These are phyloP conservation scores for Charanyca ferruginea DNA, from an alignment of 2,888 invertebrate genomes.

Conservation along the genomic window DNA sequence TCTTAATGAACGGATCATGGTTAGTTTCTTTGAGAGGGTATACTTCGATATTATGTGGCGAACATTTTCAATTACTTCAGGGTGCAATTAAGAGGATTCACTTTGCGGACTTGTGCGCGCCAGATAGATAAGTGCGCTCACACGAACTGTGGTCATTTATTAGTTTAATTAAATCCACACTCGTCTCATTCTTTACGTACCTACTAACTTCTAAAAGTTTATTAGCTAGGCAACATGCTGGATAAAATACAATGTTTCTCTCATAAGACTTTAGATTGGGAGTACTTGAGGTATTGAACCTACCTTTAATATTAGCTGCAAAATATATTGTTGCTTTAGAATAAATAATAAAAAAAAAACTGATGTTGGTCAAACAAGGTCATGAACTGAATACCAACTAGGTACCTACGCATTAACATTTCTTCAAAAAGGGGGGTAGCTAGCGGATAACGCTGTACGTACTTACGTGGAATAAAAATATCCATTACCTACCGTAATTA, in stretches of 20 bases:
- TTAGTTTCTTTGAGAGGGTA: slow-evolving; percentile 69
- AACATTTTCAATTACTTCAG: slow-evolving; percentile 79
- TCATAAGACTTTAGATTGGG: not conserved
- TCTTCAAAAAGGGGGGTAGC: too few species aligned
- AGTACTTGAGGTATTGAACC: not conserved
- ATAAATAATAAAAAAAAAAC: not conserved
- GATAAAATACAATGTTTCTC: not conserved
- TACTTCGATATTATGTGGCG: slow-evolving; percentile 72
- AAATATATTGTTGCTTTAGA: not conserved
- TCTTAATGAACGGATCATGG: slow-evolving; percentile 73
- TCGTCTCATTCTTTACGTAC: slow-evolving; percentile 50
- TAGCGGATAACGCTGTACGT: too few species aligned
- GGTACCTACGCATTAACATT: too few species aligned
- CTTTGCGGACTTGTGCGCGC: slow-evolving; percentile 68
- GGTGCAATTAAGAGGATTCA: slow-evolving; percentile 80
- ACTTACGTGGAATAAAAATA: not conserved
- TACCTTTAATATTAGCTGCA: too few species aligned
- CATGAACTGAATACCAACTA: too few species aligned
- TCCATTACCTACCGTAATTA: not conserved
- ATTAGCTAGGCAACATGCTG: slow-evolving; percentile 23
- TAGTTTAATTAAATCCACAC: slow-evolving; percentile 76
- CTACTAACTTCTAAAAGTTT: slow-evolving; percentile 41
- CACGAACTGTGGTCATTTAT: slow-evolving; percentile 72
- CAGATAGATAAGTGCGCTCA: slow-evolving; percentile 73
- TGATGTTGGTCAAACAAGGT: too few species aligned